Percentiles rank a stretch among this genome's conserved stretches.
These are phyloP conservation scores for Corvus cornix DNA, from an alignment of 2,113 vertebrate genomes.

Conservation along the genomic window DNA sequence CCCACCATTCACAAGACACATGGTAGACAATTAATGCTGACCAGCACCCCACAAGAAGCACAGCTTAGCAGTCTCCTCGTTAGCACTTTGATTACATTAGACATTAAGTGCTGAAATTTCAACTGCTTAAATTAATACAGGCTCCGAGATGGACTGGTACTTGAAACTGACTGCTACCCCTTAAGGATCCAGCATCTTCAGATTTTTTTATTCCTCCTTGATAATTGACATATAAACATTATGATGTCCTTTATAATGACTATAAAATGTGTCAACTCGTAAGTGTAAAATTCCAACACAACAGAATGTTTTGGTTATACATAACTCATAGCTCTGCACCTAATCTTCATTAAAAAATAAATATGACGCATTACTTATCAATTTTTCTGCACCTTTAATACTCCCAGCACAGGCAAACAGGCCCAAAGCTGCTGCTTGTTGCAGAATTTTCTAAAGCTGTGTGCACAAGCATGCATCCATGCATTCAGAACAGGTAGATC, in stretches of 20 bases:
- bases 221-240: not conserved
- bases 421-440: not conserved
- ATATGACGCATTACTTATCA: not conserved
- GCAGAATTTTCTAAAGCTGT: not conserved
- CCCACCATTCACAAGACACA: not conserved
- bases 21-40: not conserved
- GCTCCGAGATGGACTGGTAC: not conserved
- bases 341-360: not conserved
- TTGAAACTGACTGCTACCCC: not conserved
- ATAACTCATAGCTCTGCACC: not conserved
- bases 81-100: not conserved
- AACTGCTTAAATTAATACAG: not conserved
- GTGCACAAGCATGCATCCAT: not conserved
- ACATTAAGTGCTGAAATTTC: not conserved
- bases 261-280: rapidly evolving
- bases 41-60: not conserved
- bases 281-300: not conserved
- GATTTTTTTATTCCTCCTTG: not conserved
- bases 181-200: not conserved
- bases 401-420: not conserved
- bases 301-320: not conserved
- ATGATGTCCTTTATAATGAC: not conserved
- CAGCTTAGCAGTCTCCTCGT: not conserved
- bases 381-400: not conserved
- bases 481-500: rapidly evolving